phyloP scores from a whole-genome alignment of 2,113 vertebrate species.

The Pyxicephalus adspersus region DNA sequence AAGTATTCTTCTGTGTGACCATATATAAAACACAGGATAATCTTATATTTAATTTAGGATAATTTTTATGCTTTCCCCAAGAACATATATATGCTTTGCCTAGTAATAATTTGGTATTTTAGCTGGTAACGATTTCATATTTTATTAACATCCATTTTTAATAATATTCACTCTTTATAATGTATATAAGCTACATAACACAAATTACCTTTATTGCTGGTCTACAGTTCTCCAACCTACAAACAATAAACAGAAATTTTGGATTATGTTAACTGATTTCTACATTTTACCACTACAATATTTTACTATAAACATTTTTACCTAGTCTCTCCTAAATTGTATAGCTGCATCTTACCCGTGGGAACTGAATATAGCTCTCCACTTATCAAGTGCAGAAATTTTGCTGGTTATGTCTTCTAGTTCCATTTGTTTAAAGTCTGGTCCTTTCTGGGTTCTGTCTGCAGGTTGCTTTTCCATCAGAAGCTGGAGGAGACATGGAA shows the following conservation, averaged over 20 bases:
- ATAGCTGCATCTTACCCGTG: conserved; percentile 65
- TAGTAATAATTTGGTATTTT: too few relatives aligned
- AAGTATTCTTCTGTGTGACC: too few relatives aligned
- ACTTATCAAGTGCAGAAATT: conserved; percentile 73
- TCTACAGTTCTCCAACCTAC: conserved; percentile 70
- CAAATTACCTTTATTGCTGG: conserved; percentile 60
- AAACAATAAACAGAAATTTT: conserved; percentile 61
- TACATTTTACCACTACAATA: too few relatives aligned
- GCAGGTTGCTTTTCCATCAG: conserved; percentile 60
- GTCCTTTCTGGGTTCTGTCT: background rate
- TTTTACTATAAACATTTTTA: too few relatives aligned
- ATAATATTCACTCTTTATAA: too few relatives aligned
- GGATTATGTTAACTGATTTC: background rate
- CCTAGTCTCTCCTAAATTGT: background rate
- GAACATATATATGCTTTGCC: too few relatives aligned
- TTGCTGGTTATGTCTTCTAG: conserved; percentile 71
- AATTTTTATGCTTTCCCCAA: too few relatives aligned
- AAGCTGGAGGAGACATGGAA: background rate
- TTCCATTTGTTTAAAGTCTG: conserved; percentile 45
- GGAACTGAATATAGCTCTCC: conserved; percentile 76
- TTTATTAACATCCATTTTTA: too few relatives aligned
- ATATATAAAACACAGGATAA: too few relatives aligned
- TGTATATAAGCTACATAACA: too few relatives aligned
- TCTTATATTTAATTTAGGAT: too few relatives aligned
- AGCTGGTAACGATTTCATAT: too few relatives aligned